Base-by-base conservation (phyloP, 1,140 invertebrate species). In the Pectinophora gossypiella region DNA sequence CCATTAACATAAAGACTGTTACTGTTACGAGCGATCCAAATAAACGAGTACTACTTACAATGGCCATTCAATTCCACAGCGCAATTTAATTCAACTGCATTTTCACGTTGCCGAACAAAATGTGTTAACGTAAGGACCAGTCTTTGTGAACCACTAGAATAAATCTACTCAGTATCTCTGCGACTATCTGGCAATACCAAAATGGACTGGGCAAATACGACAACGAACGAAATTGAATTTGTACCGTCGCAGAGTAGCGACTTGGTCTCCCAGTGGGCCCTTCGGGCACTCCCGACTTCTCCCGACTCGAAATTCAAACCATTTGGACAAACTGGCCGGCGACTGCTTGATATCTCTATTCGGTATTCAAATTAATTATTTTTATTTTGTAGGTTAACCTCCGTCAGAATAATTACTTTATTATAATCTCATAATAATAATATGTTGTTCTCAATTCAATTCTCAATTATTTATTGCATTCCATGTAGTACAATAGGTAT, bases 151-250 rank as follows among this genome's bases (percentile, higher is more conserved):
- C 1, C 15, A 13, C 47, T 52, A 38, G 45, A 47, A 61, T 66
- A 72, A 70, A 73, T 66, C 61, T 54, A 65, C 55, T 69, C 55
- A 27, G 49, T 63, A 69, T 68, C 59, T 59, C 53, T 27, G 51
- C 58, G 51, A 61, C 61, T 65, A 68, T 63, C 62, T 64, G 48
- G 62, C 64, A 75, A 73, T 73, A 67, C 61, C 64, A 65, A 68
- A 78, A 76, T 70, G 60, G 64, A 72, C 70, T 61, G 63, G 53
- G 60, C 64, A 65, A 74, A 73, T 74, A 72, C 67, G 67, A 71
- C 52, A 68, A 66, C 63, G 62, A 64, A 65, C 54, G 58, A 69
- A 78, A 78, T 78, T 78, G 68, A 78, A 78, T 76, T 78, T 76
- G 68, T 63, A 69, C 62, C 68, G 64, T 61, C 51, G 60, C 51